Evolutionary conservation across 2,113 vertebrate species (phyloP).

Genomic region (Podarcis raffonei): DNA sequence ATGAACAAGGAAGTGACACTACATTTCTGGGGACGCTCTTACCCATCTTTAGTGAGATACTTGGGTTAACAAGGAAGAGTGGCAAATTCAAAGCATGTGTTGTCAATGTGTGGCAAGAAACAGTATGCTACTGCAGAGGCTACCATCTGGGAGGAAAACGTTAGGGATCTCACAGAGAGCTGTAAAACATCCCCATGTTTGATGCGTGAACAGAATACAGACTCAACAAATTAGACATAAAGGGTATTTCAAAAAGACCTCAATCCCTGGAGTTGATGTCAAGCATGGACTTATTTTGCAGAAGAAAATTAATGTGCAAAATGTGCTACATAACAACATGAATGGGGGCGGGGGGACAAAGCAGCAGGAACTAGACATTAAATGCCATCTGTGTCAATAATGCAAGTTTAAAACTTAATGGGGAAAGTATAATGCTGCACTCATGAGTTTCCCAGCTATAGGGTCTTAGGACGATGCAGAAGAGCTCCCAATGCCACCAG

Average conservation of each 20-base stretch:
- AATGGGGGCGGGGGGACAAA: not conserved
- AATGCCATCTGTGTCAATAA: not conserved
- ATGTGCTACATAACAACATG: not conserved
- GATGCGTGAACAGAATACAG: not conserved
- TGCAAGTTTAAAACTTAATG: not conserved
- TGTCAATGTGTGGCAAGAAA: not conserved
- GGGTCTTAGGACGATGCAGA: too few species aligned
- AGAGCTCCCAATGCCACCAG: too few species aligned
- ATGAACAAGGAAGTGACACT: not conserved
- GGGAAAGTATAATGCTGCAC: not conserved
- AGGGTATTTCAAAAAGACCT: not conserved
- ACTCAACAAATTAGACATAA: not conserved
- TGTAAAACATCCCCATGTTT: not conserved
- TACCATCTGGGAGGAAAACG: not conserved
- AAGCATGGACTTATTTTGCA: not conserved
- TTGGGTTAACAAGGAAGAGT: not conserved
- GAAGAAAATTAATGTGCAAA: not conserved
- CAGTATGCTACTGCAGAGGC: not conserved
- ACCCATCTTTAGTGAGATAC: not conserved
- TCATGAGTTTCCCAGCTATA: too few species aligned
- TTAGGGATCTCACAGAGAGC: not conserved
- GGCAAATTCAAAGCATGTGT: not conserved
- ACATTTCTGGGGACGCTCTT: not conserved
- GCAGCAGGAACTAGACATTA: not conserved
- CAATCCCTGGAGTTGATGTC: not conserved